A percentile compares a stretch with the other conserved stretches of the same genome.
phyloP scores from a whole-genome alignment of 2,888 invertebrate species.

The Harpalus rubripes region DNA sequence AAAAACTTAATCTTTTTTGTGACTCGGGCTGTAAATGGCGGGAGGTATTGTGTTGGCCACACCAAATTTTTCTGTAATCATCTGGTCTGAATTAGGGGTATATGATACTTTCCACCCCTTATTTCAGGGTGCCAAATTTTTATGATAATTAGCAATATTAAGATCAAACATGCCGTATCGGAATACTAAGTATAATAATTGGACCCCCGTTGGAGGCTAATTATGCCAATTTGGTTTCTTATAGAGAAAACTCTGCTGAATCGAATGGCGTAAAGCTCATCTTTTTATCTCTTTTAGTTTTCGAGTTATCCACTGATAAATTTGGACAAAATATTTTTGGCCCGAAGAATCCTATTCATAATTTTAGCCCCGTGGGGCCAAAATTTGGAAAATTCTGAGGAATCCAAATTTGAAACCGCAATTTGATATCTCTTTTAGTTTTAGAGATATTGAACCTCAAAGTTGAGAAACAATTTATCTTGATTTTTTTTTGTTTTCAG shows the following conservation, averaged over 20 bases:
- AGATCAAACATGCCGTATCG: neutral
- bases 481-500: slow-evolving; percentile 63
- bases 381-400: neutral
- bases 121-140: neutral
- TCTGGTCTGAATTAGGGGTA: neutral
- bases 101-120: neutral
- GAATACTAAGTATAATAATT: neutral
- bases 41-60: too few relatives aligned
- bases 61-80: neutral
- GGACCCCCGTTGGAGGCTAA: neutral
- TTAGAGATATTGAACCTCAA: slow-evolving; percentile 63
- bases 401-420: neutral
- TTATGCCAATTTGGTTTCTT: neutral
- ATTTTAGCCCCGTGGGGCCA: neutral
- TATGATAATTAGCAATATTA: neutral
- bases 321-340: neutral
- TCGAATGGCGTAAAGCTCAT: neutral
- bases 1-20: too few relatives aligned
- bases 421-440: slow-evolving; percentile 60
- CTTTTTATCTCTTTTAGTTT: neutral
- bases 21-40: too few relatives aligned
- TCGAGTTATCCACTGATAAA: neutral
- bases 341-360: neutral
- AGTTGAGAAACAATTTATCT: neutral
- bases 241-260: neutral